Evolutionary conservation across 2,797 vertebrate genomes (phyloP).

Genomic region (Sarcophilus harrisii): DNA sequence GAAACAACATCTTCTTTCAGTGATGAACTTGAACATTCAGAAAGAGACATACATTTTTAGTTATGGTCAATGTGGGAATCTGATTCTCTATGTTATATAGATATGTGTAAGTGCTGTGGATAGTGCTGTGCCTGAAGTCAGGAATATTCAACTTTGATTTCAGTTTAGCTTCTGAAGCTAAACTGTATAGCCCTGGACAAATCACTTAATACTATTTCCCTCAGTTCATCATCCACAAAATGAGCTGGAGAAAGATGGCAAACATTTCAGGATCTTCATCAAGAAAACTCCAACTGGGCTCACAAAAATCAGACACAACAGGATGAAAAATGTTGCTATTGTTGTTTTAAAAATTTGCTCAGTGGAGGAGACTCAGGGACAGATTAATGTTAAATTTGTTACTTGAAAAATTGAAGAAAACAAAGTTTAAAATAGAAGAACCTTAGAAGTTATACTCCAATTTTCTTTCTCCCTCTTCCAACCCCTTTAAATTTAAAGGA

Average conservation of each 20-base stretch:
- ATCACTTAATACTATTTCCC: background rate
- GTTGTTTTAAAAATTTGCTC: background rate
- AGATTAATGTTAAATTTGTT: background rate
- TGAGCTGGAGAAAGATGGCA: background rate
- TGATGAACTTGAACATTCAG: background rate
- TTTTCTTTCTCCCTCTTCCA: too few species aligned
- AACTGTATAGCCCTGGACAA: background rate
- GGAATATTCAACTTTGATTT: background rate
- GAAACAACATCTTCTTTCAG: background rate
- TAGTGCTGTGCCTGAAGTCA: background rate
- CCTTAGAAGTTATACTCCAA: background rate
- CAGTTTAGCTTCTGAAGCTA: background rate
- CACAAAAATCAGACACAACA: background rate
- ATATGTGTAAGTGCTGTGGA: background rate
- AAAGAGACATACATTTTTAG: background rate
- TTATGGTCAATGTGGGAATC: background rate
- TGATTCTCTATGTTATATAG: background rate
- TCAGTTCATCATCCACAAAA: background rate
- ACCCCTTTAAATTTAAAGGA: background rate
- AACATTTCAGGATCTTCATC: background rate
- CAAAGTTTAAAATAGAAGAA: background rate
- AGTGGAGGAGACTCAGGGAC: background rate
- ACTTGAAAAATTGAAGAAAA: background rate
- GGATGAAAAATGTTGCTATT: background rate
- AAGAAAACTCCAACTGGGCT: background rate